phyloP scores from a whole-genome alignment of 92 coral and sea anemone species.

The Umimayanthus chanpuru region DNA sequence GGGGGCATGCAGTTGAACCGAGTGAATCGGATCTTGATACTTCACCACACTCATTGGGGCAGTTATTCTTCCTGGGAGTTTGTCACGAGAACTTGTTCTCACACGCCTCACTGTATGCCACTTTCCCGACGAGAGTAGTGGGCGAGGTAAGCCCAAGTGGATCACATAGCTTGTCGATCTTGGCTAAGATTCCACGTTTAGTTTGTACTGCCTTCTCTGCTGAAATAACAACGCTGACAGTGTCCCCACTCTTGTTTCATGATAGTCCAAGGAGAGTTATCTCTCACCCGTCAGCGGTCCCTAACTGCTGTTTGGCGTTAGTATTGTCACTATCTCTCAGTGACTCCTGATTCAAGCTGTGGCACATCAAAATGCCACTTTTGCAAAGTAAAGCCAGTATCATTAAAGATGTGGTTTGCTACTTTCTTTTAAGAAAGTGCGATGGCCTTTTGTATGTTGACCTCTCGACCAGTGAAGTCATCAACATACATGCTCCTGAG shows the following conservation, averaged over 20 bases:
- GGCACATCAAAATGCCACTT: constrained; percentile 22
- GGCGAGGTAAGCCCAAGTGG: constrained; percentile 10
- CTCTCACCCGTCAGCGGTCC: not conserved
- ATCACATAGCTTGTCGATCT: constrained; percentile 3
- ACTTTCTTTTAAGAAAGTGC: too few relatives aligned
- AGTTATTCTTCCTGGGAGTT: not conserved
- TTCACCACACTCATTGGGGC: not conserved
- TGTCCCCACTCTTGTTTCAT: constrained; percentile 34
- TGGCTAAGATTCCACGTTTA: constrained; percentile 34
- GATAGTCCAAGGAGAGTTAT: constrained; percentile 35
- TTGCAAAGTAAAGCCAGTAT: constrained; percentile 6
- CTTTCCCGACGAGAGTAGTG: not conserved
- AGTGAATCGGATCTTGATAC: constrained; percentile 13
- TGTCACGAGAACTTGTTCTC: not conserved
- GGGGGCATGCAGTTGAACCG: constrained; percentile 3
- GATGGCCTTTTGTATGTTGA: too few relatives aligned
- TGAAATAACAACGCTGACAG: constrained; percentile 19
- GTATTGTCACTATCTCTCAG: too few relatives aligned
- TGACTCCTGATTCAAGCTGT: not conserved
- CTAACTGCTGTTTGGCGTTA: constrained; percentile 38
- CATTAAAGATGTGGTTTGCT: too few relatives aligned
- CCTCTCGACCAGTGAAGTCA: too few relatives aligned
- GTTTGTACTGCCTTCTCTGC: constrained; percentile 18
- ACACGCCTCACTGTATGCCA: not conserved
- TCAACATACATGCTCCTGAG: too few relatives aligned